phyloP scores from a whole-genome alignment of 2,888 invertebrate species.

The Athalia cordata region DNA sequence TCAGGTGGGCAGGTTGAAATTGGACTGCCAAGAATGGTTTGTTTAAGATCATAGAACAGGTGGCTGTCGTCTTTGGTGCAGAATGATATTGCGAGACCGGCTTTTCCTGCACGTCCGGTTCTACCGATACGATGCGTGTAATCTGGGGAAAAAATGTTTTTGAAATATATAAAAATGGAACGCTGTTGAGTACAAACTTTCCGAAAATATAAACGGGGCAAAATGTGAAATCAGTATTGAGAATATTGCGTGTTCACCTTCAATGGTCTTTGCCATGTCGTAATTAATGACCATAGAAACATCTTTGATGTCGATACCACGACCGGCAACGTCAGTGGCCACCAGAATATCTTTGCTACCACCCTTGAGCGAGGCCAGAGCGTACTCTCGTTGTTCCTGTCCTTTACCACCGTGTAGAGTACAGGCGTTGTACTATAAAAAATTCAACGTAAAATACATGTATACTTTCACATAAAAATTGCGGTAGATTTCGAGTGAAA shows the following conservation, averaged over 20 bases:
- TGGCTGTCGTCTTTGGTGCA: slow-evolving; percentile 97
- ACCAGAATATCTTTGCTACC: slow-evolving; percentile 98
- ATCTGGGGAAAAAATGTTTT: slow-evolving; percentile 75
- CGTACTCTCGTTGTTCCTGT: slow-evolving; percentile 99
- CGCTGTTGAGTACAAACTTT: too few relatives aligned
- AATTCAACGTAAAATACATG: too few relatives aligned
- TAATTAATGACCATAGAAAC: slow-evolving; percentile 99
- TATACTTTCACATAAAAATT: too few relatives aligned
- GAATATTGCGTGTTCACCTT: slow-evolving; percentile 76
- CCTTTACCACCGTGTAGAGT: slow-evolving; percentile 99
- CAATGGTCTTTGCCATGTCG: slow-evolving; percentile 99
- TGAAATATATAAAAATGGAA: not conserved
- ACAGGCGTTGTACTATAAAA: slow-evolving; percentile 89
- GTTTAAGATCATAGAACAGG: slow-evolving; percentile 98
- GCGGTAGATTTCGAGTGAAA: too few relatives aligned
- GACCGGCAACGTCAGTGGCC: slow-evolving; percentile 99
- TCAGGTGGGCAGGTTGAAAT: slow-evolving; percentile 97
- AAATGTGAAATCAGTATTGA: not conserved
- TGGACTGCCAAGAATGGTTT: slow-evolving; percentile 90
- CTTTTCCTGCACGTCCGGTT: slow-evolving; percentile 99
- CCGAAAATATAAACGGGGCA: not conserved
- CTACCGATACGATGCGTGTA: slow-evolving; percentile 99
- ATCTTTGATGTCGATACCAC: slow-evolving; percentile 99
- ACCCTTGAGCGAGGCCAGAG: slow-evolving; percentile 95
- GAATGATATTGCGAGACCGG: slow-evolving; percentile 96